These are phyloP conservation scores for Solenopsis invicta DNA, from an alignment of 1,140 invertebrate genomes.

Conservation along the genomic window DNA sequence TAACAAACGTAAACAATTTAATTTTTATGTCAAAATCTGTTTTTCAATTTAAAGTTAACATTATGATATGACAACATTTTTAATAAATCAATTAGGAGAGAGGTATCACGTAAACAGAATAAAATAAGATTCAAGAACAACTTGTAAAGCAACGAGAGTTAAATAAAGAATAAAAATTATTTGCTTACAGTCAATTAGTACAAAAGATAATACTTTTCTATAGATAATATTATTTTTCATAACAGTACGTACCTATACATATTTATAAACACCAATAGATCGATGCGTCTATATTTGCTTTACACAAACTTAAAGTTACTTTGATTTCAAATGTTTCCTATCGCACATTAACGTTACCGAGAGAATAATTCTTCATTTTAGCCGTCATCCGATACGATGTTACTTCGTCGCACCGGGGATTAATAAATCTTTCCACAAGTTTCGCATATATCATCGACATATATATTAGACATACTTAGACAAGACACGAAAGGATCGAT, in stretches of 20 bases:
- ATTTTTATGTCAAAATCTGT: neutral
- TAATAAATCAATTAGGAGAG: neutral
- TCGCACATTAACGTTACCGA: slow-evolving; percentile 18
- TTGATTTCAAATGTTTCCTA: neutral
- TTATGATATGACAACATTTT: neutral
- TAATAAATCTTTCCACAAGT: slow-evolving; percentile 56
- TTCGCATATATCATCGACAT: slow-evolving; percentile 56
- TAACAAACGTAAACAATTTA: neutral
- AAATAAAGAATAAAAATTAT: slow-evolving; percentile 1
- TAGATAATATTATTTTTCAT: neutral
- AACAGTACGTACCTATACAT: neutral
- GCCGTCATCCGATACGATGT: neutral
- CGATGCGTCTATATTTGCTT: neutral
- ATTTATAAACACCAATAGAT: neutral
- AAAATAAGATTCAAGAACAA: neutral
- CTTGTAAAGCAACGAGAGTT: neutral
- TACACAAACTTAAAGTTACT: neutral
- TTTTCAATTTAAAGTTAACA: neutral
- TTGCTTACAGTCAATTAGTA: neutral
- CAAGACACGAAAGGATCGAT: slow-evolving; percentile 69
- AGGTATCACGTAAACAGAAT: neutral
- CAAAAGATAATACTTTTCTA: neutral
- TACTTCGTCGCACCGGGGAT: slow-evolving; percentile 24
- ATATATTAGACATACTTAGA: slow-evolving; percentile 65
- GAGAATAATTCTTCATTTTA: slow-evolving; percentile 59